phyloP scores from a whole-genome alignment of 2,113 vertebrate genomes.

The Hypomesus transpacificus region DNA sequence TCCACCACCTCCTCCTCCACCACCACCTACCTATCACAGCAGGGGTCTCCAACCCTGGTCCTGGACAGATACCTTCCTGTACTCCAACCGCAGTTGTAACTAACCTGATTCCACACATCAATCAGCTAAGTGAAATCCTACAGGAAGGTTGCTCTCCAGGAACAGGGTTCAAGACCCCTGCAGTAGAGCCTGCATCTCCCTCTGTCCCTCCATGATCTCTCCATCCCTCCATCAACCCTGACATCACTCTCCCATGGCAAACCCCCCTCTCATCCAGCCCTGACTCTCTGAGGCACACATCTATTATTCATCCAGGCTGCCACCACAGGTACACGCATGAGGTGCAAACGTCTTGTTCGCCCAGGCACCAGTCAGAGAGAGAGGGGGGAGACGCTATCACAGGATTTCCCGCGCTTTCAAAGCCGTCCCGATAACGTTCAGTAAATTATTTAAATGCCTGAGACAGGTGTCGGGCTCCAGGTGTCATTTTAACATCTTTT shows the following conservation, averaged over 20 bases:
- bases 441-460: conserved; percentile 47
- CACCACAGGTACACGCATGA: conserved; percentile 23
- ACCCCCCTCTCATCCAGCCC: conserved; percentile 3
- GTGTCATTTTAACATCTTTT: conserved; percentile 34
- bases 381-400: conserved; percentile 21
- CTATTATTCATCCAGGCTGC: conserved; percentile 50
- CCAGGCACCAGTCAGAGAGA: conserved; percentile 35
- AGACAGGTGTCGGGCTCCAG: conserved; percentile 42
- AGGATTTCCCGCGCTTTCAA: conserved; percentile 25
- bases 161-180: background rate
- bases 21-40: too few species aligned
- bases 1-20: too few species aligned
- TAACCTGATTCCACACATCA: background rate
- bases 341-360: conserved; percentile 23
- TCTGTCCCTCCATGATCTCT: background rate
- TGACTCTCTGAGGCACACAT: conserved; percentile 37
- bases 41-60: background rate
- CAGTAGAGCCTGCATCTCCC: background rate
- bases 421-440: conserved; percentile 36
- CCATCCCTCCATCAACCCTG: background rate
- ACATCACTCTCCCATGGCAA: background rate
- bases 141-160: background rate
- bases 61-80: background rate
- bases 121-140: background rate
- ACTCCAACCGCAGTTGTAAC: background rate